Percentiles rank a stretch among this genome's conserved stretches.
Evolutionary conservation across 2,797 vertebrate genomes (phyloP).

Genomic region (Antennarius maculatus): DNA sequence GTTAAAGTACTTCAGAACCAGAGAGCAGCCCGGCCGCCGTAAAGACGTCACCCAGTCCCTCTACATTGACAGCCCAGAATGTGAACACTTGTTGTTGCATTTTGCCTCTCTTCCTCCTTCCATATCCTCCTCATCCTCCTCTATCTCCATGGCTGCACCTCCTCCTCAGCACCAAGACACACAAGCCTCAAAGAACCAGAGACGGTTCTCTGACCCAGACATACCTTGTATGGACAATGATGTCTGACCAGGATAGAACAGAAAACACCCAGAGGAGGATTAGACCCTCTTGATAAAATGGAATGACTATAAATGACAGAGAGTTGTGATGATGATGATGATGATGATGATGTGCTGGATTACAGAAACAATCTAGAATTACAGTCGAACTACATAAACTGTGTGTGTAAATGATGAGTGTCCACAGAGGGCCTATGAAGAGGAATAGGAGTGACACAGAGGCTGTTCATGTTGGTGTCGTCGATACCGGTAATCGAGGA

Average conservation of each 20-base stretch:
- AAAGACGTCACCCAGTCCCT: slow-evolving; percentile 90
- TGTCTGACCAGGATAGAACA: slow-evolving; percentile 37
- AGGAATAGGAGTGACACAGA: slow-evolving; percentile 14
- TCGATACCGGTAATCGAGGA: slow-evolving; percentile 23
- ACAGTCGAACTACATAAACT: neutral
- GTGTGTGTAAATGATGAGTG: slow-evolving; percentile 6
- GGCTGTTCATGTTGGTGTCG: slow-evolving; percentile 22
- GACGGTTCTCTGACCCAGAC: slow-evolving; percentile 90
- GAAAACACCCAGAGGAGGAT: neutral
- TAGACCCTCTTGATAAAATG: slow-evolving; percentile 4
- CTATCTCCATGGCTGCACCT: slow-evolving; percentile 52
- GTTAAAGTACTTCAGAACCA: slow-evolving; percentile 66
- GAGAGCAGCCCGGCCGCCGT: slow-evolving; percentile 84
- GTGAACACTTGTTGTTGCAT: slow-evolving; percentile 51
- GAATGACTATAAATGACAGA: neutral
- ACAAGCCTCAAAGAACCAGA: slow-evolving; percentile 62
- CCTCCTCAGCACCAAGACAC: slow-evolving; percentile 51
- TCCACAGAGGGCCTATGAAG: slow-evolving; percentile 7
- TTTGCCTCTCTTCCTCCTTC: slow-evolving; percentile 71
- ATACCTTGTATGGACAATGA: slow-evolving; percentile 78
- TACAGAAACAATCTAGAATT: slow-evolving; percentile 2
- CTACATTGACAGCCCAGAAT: slow-evolving; percentile 77
- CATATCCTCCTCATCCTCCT: slow-evolving; percentile 61
- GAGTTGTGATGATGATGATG: neutral
- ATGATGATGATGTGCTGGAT: neutral